Conservation (phyloP, 2,113 vertebrate genomes). For the Spermophilus dauricus region DNA sequence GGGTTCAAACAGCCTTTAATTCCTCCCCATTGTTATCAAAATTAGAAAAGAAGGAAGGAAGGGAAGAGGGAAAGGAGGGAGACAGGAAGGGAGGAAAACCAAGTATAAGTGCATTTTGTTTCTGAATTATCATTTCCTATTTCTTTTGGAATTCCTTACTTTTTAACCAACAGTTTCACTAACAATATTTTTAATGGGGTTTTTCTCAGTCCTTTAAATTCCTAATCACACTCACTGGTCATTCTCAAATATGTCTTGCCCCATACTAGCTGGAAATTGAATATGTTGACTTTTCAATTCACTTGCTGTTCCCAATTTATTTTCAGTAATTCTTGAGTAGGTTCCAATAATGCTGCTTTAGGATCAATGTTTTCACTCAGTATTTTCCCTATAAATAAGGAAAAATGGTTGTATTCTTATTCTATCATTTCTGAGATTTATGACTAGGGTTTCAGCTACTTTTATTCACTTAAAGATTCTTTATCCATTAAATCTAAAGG, state of each 20-base stretch:
- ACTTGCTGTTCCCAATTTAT: neutral
- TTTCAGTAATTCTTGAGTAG: conserved; percentile 17
- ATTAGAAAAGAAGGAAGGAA: neutral
- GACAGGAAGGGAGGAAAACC: too few relatives aligned
- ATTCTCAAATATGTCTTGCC: conserved; percentile 2
- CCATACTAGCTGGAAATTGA: neutral
- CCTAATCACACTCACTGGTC: neutral
- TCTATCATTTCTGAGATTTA: too few relatives aligned
- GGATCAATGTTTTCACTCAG: too few relatives aligned
- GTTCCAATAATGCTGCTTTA: neutral
- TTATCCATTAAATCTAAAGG: too few relatives aligned
- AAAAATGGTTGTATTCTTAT: too few relatives aligned
- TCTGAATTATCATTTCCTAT: neutral
- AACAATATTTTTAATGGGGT: neutral
- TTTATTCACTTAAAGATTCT: too few relatives aligned
- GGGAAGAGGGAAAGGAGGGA: too few relatives aligned
- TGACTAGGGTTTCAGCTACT: too few relatives aligned
- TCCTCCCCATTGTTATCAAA: neutral
- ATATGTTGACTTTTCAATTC: conserved; percentile 54
- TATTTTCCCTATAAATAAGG: too few relatives aligned
- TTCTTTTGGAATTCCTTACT: neutral
- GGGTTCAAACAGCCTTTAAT: neutral
- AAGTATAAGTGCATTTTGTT: neutral
- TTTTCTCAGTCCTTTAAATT: neutral
- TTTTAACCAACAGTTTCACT: neutral